phyloP scores from a whole-genome alignment of 2,888 invertebrate species.

The Gymnocheta viridis region DNA sequence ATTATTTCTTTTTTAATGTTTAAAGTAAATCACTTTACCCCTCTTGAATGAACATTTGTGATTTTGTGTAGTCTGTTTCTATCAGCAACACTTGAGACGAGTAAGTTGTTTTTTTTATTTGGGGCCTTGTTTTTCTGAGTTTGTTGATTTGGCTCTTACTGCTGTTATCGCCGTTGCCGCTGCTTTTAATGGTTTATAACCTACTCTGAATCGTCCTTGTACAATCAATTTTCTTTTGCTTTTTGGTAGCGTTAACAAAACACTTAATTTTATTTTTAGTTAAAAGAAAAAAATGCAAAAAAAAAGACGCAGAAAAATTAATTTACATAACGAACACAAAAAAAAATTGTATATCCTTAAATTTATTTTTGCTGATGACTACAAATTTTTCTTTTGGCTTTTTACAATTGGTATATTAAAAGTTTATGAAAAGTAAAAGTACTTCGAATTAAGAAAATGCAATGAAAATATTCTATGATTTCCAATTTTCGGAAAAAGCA shows the following conservation, averaged over 20 bases:
- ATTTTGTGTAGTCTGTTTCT: neutral
- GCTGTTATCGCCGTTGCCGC: neutral
- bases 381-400: constrained; percentile 42
- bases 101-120: constrained; percentile 33
- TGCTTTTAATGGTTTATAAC: constrained; percentile 37
- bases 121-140: neutral
- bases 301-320: constrained; percentile 55
- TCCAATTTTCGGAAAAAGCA: constrained; percentile 38
- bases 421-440: constrained; percentile 12
- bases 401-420: constrained; percentile 24
- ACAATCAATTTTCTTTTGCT: neutral
- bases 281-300: neutral
- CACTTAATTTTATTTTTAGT: constrained; percentile 63
- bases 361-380: constrained; percentile 56
- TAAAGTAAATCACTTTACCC: neutral
- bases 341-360: neutral
- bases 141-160: neutral
- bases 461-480: constrained; percentile 2
- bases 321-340: constrained; percentile 51
- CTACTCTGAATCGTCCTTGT: constrained; percentile 25
- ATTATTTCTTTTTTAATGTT: neutral
- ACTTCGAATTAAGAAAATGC: neutral
- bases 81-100: constrained; percentile 45
- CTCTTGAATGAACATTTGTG: neutral
- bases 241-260: constrained; percentile 58